phyloP scores from a whole-genome alignment of 64 coral and sea anemone genomes.

The Actinia tenebrosa region DNA sequence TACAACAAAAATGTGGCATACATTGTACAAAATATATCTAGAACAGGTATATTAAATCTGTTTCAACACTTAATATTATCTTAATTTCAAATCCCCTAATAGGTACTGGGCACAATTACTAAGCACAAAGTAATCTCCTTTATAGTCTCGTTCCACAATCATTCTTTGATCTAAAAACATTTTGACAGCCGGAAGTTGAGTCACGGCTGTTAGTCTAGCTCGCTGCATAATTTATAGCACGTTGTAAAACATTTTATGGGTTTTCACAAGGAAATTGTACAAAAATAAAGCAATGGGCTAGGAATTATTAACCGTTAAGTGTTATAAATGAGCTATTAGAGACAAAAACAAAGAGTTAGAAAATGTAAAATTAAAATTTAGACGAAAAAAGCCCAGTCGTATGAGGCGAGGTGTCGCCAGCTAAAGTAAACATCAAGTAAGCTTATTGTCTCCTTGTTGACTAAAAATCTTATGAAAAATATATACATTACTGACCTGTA shows the following conservation, averaged over 20 bases:
- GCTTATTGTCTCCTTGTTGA: not conserved
- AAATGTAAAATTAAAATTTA: not conserved
- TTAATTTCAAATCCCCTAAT: too few species aligned
- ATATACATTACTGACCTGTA: not conserved
- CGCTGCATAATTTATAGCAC: slow-evolving; percentile 12
- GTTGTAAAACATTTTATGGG: not conserved
- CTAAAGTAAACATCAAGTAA: too few species aligned
- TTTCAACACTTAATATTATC: too few species aligned
- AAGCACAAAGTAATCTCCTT: too few species aligned
- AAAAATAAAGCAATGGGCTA: not conserved
- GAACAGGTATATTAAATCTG: too few species aligned
- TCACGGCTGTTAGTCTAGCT: not conserved
- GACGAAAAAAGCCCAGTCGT: not conserved
- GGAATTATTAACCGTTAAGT: too few species aligned
- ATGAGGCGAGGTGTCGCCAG: not conserved
- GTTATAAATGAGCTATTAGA: too few species aligned
- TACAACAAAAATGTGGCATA: too few species aligned
- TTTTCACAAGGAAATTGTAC: not conserved
- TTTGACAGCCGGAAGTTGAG: not conserved
- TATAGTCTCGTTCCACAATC: too few species aligned
- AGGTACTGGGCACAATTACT: too few species aligned
- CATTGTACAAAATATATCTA: too few species aligned
- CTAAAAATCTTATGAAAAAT: not conserved
- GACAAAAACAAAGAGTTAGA: not conserved
- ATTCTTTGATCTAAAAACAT: not conserved